These are phyloP conservation scores for Rhynchophorus ferrugineus DNA, from an alignment of 1,140 invertebrate species.

Conservation along the genomic window DNA sequence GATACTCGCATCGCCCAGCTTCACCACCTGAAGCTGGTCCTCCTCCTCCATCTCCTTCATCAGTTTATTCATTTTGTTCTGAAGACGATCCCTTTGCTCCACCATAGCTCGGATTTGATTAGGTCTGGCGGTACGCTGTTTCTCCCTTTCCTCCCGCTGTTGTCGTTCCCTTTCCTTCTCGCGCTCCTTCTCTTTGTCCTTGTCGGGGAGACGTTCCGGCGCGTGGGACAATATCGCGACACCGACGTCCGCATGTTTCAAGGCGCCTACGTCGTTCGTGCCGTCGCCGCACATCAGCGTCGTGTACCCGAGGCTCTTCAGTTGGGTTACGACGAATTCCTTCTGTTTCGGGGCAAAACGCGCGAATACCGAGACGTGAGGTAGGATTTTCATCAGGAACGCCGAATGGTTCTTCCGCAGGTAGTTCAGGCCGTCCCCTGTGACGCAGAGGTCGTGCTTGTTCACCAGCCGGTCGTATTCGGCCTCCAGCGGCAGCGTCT, in stretches of 20 bases:
- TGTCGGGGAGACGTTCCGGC: constrained; percentile 49
- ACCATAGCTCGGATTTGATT: constrained; percentile 38
- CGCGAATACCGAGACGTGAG: constrained; percentile 84
- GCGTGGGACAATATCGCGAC: constrained; percentile 64
- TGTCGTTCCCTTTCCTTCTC: constrained; percentile 19
- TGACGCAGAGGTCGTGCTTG: constrained; percentile 86
- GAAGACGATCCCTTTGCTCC: constrained; percentile 40
- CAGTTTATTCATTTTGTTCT: constrained; percentile 62
- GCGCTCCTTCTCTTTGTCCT: constrained; percentile 28
- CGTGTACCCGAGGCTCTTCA: constrained; percentile 81
- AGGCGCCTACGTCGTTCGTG: constrained; percentile 99
- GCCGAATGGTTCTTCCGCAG: constrained; percentile 56
- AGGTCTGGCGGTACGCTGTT: constrained; percentile 26
- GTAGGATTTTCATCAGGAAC: constrained; percentile 68
- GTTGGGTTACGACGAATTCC: constrained; percentile 84
- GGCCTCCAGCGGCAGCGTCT: constrained; percentile 51
- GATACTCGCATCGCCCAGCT: constrained; percentile 96
- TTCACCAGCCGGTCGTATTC: constrained; percentile 26
- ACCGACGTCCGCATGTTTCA: constrained; percentile 98
- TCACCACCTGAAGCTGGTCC: constrained; percentile 81
- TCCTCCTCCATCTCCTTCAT: constrained; percentile 89
- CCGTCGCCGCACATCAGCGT: constrained; percentile 99
- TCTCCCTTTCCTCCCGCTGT: constrained; percentile 37
- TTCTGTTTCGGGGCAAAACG: constrained; percentile 95
- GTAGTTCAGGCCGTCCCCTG: constrained; percentile 80